Evolutionary conservation across 2,113 vertebrate species (phyloP), one percentile per base, ranked within the genome.

Genomic region (Charadrius vociferus): DNA sequence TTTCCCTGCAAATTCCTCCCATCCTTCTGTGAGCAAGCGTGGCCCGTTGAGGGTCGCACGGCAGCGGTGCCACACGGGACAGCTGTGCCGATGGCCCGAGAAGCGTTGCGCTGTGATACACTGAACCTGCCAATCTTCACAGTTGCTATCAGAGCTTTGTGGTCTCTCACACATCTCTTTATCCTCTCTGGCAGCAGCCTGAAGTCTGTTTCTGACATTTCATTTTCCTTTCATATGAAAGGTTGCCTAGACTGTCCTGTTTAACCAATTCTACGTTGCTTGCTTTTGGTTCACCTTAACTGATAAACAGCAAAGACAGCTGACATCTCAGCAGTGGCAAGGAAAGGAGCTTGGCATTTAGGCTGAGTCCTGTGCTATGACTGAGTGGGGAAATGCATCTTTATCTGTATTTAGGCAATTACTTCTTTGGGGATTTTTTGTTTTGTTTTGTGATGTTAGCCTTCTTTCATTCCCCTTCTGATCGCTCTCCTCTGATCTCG

Each of bases 21-120:
- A 18, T 32, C 10, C 6, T 30, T 56, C 81, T 52, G 49, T 1
- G 3, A 20, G 27, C 12, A 4, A 7, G 43, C 0, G 1, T 32
- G 45, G 7, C 14, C 24, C 2, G 0, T 7, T 43, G 88, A 47
- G 56, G 61, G 70, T n/a, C n/a, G 47, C 47, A 23, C 2, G 47
- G 47, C 47, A 49, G 47, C 47, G 10, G 47, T 49, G 49, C 49
- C 49, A 23, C 22, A 4, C 36, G 16, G 41, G 55, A 55, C 75
- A 62, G 65, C 45, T 14, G 20, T n/a, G 68, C 70, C 14, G 15
- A n/a, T 4, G 55, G 81, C 81, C 50, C 19, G 6, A 58, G 43
- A 77, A 47, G 79, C 45, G 21, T 20, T 72, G 45, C 27, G 2
- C 52, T 29, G 47, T 7, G 8, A 30, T 79, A 36, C 3, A 1